Base-by-base conservation (phyloP, 1,140 invertebrate genomes). In the Papilio dardanus region DNA sequence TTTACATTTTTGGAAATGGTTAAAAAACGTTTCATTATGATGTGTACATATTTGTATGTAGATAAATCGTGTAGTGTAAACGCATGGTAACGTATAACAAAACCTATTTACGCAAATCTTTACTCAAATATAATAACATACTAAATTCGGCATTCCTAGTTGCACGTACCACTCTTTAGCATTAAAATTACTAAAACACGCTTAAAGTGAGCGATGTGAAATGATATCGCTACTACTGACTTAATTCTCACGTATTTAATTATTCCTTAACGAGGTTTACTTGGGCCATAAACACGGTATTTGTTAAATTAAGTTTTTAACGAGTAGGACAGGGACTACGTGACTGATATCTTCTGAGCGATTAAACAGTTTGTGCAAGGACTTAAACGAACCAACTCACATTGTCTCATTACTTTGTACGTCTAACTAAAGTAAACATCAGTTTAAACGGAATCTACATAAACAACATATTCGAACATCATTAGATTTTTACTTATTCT, bases 321-420 rank as follows among this genome's bases (percentile, higher is more conserved):
- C 79, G 62, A 74, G 76, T 80, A 75, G 77, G 65, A 75, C 71
- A 73, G 67, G 74, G 81, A 69, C 73, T 82, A 79, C 81, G 81
- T 84, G 82, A 84, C 79, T 84, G 81, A 82, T 84, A 84, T 80
- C 75, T 78, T 77, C 50, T 75, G 73, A 37, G 76, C 54, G 79
- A 82, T 84, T 78, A 78, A 68, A 50, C 46, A 74, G 77, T 81
- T 81, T 81, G 75, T 74, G n/a, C 30, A 74, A 46, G 40, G 71
- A 74, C 62, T 75, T 79, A 62, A 37, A 54, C 12, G 67, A 62
- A 71, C 66, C 16, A 66, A 71, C 74, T 83, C 73, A 80, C 31
- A 75, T 69, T 42, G 31, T 77, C 42, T 78, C 35, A 66, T 66
- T 42, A 71, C 73, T 62, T 24, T 42, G 12, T 28, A 40, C 24